Percentiles rank a stretch among this genome's conserved stretches.
These are phyloP conservation scores for Dermochelys coriacea DNA, from an alignment of 2,797 vertebrate species.

Conservation along the genomic window DNA sequence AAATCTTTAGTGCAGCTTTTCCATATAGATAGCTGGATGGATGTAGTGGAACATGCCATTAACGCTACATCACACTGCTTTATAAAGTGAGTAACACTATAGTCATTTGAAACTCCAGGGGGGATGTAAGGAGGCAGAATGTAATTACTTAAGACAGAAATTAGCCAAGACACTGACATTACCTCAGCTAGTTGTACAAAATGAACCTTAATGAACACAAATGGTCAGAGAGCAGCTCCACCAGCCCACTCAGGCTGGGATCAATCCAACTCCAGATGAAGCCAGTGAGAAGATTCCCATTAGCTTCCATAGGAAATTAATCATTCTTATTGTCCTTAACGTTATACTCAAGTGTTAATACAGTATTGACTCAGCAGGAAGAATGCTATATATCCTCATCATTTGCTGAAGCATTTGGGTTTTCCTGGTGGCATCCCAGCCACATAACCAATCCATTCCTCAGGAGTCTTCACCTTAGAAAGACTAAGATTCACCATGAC, in stretches of 20 bases:
- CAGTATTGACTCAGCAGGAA: background rate
- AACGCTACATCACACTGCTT: background rate
- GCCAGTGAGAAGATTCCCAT: background rate
- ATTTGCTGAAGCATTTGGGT: background rate
- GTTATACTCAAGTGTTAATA: background rate
- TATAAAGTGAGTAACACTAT: background rate
- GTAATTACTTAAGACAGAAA: background rate
- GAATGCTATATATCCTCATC: background rate
- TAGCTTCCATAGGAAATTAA: background rate
- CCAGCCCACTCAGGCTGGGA: too few species aligned
- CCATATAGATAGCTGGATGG: background rate
- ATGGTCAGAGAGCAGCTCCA: background rate
- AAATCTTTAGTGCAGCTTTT: background rate
- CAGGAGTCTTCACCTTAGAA: background rate
- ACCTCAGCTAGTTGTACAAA: background rate
- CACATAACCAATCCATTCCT: background rate
- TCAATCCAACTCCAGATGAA: background rate
- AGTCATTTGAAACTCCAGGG: background rate
- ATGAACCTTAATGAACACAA: background rate
- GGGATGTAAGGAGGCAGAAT: background rate
- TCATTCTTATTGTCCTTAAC: conserved; percentile 1
- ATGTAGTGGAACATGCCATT: background rate
- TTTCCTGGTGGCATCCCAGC: background rate
- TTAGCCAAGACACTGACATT: background rate
- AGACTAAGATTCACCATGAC: background rate